Evolutionary conservation across 2,888 invertebrate species (phyloP), one percentile per base, ranked within the genome.

Genomic region (Rhaphigaster nebulosa): DNA sequence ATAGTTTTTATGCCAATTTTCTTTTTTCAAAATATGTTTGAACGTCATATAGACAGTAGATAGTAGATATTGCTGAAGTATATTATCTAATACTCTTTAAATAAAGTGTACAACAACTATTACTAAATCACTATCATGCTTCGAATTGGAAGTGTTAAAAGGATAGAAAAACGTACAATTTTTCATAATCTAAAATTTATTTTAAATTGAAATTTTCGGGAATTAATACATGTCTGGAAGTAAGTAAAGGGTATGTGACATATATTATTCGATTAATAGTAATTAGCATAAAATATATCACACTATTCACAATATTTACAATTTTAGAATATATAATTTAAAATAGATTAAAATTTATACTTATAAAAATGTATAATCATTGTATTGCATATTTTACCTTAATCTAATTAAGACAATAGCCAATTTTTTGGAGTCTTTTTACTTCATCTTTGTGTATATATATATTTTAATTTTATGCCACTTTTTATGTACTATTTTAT

Each of bases 301-400:
- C 84, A 84, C 90, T 90, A 90, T 90, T 38, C 84, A 90, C 90
- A 90, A 90, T 90, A 90, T 90, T 52, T 90, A 90, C 90, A 90
- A 54, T 76, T 88, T 80, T 34, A 76, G 70, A 41, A 38, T 50
- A 70, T 90, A 52, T 76, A 90, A 90, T 45, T 80, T 90, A 80
- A 90, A 76, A 80, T 80, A 80, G 50, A 80, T 76, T 80, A 76
- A 90, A 90, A 90, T 80, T 76, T 90, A 54, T 90, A 90, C 23
- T 76, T 90, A 90, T 90, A 90, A 90, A 90, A 90, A 90, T 90
- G 80, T 76, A 56, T 70, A 76, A 88, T 60, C 88, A 89, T 29
- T 89, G 52, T 89, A 89, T 89, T 89, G 76, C 89, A 65, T 65
- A 70, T 70, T 65, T 65, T 41, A 54, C 54, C 52, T 54, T 54